A percentile compares a stretch with the other conserved stretches of the same genome.
These are phyloP conservation scores for Macroramphosus scolopax DNA, from an alignment of 2,797 vertebrate species.

Conservation along the genomic window DNA sequence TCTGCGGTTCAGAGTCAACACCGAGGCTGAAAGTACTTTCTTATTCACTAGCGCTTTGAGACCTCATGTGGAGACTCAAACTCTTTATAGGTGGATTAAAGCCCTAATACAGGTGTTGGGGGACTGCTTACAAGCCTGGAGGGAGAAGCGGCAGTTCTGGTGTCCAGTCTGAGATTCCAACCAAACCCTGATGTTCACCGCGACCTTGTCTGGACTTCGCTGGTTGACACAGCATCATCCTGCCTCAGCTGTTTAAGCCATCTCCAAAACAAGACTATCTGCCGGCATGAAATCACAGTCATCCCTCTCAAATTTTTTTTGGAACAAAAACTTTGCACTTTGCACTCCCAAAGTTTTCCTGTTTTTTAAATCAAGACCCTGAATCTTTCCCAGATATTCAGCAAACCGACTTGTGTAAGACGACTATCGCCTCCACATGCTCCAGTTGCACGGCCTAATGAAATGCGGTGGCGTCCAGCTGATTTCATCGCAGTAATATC, in stretches of 20 bases:
- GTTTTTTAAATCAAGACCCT: too few relatives aligned
- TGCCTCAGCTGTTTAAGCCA: constrained; percentile 60
- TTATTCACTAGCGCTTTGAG: constrained; percentile 58
- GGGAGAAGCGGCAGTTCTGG: constrained; percentile 43
- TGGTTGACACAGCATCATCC: constrained; percentile 23
- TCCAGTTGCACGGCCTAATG: too few relatives aligned
- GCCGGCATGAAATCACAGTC: constrained; percentile 49
- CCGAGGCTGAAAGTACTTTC: constrained; percentile 36
- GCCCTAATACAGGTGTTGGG: constrained; percentile 31
- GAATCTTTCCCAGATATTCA: too few relatives aligned
- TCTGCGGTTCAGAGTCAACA: constrained; percentile 46
- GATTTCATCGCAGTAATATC: constrained; percentile 58
- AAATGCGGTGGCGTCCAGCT: constrained; percentile 56
- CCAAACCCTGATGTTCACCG: constrained; percentile 31
- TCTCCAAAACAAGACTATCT: constrained; percentile 40
- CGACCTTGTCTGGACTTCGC: constrained; percentile 11
- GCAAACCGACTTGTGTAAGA: too few relatives aligned
- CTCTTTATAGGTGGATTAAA: constrained; percentile 53
- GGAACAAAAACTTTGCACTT: too few relatives aligned
- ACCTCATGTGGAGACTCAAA: constrained; percentile 43
- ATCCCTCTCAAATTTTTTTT: constrained; percentile 34
- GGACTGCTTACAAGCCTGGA: constrained; percentile 44
- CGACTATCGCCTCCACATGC: constrained; percentile 46
- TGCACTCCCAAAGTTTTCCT: too few relatives aligned
- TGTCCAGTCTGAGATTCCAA: constrained; percentile 46